Percentiles rank a stretch among this genome's conserved stretches.
phyloP scores from a whole-genome alignment of 2,888 invertebrate species.

The Parnassius smintheus region DNA sequence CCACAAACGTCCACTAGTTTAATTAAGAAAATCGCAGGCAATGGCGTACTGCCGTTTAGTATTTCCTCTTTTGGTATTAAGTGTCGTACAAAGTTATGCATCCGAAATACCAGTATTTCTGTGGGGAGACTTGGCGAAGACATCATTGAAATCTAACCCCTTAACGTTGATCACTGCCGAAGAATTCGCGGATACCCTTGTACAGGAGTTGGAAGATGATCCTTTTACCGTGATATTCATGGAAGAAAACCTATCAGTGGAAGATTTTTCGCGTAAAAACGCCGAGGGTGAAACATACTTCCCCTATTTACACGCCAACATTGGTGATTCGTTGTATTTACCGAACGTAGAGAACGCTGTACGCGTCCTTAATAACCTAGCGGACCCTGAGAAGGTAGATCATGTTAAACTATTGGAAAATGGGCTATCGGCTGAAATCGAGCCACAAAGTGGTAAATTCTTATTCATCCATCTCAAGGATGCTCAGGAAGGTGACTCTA shows the following conservation, averaged over 20 bases:
- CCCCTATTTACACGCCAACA: conserved; percentile 59
- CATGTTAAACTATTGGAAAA: conserved; percentile 61
- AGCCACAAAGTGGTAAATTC: conserved; percentile 69
- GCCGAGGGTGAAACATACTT: conserved; percentile 58
- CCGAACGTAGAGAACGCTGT: conserved; percentile 83
- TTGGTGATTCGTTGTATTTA: conserved; percentile 73
- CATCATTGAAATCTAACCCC: conserved; percentile 51
- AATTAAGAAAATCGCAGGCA: conserved; percentile 41
- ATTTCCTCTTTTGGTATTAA: conserved; percentile 65
- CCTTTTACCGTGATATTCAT: conserved; percentile 75
- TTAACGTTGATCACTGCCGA: conserved; percentile 48
- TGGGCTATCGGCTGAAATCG: conserved; percentile 55
- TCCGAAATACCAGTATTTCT: conserved; percentile 81
- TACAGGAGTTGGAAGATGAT: conserved; percentile 55
- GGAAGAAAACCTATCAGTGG: conserved; percentile 79
- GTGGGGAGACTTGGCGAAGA: conserved; percentile 72
- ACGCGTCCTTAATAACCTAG: conserved; percentile 74
- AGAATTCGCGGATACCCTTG: conserved; percentile 60
- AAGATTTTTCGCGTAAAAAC: conserved; percentile 79
- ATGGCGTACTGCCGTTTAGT: conserved; percentile 74
- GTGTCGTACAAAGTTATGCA: conserved; percentile 54
- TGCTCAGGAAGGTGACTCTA: conserved; percentile 77
- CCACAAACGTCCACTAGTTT: conserved; percentile 61
- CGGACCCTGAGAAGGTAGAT: conserved; percentile 58
- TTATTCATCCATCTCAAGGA: conserved; percentile 81